phyloP scores from a whole-genome alignment of 1,140 invertebrate genomes.

The Trachelipus rathkii region DNA sequence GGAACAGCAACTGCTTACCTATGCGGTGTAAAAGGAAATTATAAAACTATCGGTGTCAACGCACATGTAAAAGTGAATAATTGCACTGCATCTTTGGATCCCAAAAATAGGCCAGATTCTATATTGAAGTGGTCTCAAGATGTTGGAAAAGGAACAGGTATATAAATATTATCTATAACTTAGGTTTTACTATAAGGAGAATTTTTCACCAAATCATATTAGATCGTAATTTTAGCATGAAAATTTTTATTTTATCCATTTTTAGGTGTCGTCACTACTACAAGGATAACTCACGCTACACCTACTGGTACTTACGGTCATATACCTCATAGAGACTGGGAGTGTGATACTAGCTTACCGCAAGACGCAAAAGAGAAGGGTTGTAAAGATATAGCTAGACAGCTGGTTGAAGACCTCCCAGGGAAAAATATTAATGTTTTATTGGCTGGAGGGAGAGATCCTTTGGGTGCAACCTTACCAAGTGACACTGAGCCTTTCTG shows the following conservation, averaged over 20 bases:
- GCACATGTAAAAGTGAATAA: neutral
- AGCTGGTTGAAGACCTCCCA: constrained; percentile 45
- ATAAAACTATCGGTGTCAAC: constrained; percentile 57
- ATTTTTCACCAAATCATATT: too few species aligned
- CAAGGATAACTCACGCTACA: constrained; percentile 73
- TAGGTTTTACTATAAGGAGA: too few species aligned
- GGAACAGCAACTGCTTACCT: constrained; percentile 83
- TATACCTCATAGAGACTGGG: constrained; percentile 46
- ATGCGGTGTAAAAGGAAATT: constrained; percentile 78
- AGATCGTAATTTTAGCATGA: too few species aligned
- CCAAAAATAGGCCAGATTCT: constrained; percentile 34
- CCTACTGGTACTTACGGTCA: constrained; percentile 58
- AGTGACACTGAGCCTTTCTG: constrained; percentile 14
- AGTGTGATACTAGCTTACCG: constrained; percentile 41
- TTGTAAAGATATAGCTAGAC: constrained; percentile 45
- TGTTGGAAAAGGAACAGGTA: constrained; percentile 28
- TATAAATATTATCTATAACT: too few species aligned
- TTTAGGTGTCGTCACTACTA: constrained; percentile 62
- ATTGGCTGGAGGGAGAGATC: constrained; percentile 23
- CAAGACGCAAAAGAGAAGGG: constrained; percentile 19
- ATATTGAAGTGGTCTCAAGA: constrained; percentile 40
- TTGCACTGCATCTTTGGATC: neutral
- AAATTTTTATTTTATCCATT: neutral
- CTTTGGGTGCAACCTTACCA: neutral
- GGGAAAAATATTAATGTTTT: constrained; percentile 23